These are phyloP conservation scores for Anhinga anhinga DNA, from an alignment of 2,113 vertebrate species.

Conservation along the genomic window DNA sequence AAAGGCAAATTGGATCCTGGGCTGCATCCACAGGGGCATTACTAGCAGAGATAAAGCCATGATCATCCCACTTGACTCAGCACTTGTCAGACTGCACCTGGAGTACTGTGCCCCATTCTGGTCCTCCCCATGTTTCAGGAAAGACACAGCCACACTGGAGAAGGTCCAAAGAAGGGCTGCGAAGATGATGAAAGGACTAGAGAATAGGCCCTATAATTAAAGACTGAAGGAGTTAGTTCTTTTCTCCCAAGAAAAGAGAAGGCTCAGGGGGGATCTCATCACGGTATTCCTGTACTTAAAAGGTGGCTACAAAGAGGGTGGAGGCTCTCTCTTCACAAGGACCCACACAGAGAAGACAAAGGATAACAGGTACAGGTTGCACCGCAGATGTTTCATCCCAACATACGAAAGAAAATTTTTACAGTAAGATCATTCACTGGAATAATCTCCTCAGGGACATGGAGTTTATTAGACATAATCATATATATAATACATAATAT, in stretches of 20 bases:
- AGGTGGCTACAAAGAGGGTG: neutral
- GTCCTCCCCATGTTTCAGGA: neutral
- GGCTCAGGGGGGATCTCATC: neutral
- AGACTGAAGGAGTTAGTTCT: neutral
- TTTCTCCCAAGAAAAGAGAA: neutral
- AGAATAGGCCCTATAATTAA: neutral
- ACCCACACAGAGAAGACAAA: neutral
- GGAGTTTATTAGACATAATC: too few species aligned
- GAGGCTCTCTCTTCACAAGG: neutral
- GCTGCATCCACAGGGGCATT: neutral
- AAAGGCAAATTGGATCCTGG: neutral
- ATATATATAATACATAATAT: too few species aligned
- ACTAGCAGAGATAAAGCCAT: fast-evolving
- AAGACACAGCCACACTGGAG: neutral
- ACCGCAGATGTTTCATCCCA: neutral
- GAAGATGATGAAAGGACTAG: neutral
- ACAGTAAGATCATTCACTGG: neutral
- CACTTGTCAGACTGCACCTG: neutral
- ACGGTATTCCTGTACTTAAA: neutral
- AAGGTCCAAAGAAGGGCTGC: neutral
- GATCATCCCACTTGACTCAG: neutral
- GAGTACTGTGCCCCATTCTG: neutral
- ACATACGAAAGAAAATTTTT: neutral
- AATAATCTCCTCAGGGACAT: neutral
- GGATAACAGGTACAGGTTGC: neutral